Conservation (phyloP, 2,888 invertebrate species). For the Aporophyla lueneburgensis region DNA sequence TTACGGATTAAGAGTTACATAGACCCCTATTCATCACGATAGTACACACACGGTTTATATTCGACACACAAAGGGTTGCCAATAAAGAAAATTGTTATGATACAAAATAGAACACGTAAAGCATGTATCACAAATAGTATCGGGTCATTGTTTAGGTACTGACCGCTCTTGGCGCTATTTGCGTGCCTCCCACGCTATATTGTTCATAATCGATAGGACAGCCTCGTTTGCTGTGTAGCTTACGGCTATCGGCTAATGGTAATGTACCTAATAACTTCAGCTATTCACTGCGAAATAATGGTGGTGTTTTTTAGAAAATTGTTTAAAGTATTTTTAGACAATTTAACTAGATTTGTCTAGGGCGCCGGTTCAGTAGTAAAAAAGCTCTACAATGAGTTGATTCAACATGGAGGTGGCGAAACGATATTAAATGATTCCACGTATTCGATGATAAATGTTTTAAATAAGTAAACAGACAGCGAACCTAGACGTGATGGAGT, state of each 20-base stretch:
- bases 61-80: constrained; percentile 29
- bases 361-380: constrained; percentile 37
- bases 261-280: not conserved
- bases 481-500: constrained; percentile 3
- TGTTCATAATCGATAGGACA: constrained; percentile 70
- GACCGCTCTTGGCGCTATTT: constrained; percentile 71
- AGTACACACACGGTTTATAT: constrained; percentile 25
- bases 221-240: constrained; percentile 45
- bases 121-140: constrained; percentile 53
- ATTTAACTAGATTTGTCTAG: constrained; percentile 14
- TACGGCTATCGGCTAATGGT: constrained; percentile 32
- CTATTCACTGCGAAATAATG: constrained; percentile 5
- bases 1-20: constrained; percentile 4
- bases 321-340: not conserved
- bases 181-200: constrained; percentile 69
- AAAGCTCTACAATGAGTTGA: constrained; percentile 51
- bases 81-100: constrained; percentile 40
- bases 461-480: constrained; percentile 38
- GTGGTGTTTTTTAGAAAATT: not conserved
- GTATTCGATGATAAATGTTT: constrained; percentile 10
- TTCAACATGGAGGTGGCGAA: constrained; percentile 16
- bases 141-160: constrained; percentile 70
- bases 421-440: constrained; percentile 34
- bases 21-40: constrained; percentile 7
- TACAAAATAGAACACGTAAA: constrained; percentile 35